Evolutionary conservation across 2,797 vertebrate genomes (phyloP), one percentile per base, ranked within the genome.

Genomic region (Luscinia megarhynchos): DNA sequence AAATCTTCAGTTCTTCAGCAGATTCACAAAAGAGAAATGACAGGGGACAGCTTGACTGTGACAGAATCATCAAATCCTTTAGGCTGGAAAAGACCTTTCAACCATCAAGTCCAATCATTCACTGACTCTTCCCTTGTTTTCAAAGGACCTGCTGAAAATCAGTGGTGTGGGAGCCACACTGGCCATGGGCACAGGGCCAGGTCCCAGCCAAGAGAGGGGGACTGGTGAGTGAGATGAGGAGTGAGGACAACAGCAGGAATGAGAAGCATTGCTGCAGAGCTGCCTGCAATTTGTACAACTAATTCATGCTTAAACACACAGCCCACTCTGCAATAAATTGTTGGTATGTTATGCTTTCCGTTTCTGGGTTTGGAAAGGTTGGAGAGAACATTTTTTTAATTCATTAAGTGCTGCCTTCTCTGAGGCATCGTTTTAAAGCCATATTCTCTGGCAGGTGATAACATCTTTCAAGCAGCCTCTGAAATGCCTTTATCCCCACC

Each of bases 331-430:
- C 36, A 58, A n/a, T 76, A 80, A 77, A 92, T 80, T 6, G 0
- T 13, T 20, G 53, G 61, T 13, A 13, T 53, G 68, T 73, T 79
- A 8, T 51, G 84, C 78, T 84, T 94, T 79, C 63, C 1, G 0
- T 87, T 87, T 66, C 84, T 84, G 70, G 46, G 22, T 51, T 94
- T 91, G 83, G 76, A 84, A 89, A 77, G 45, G 34, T 20, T 69
- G 68, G 61, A 40, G 62, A 76, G 76, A 82, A 68, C 15, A 1
- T 63, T 63, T n/a, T 84, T 75, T 68, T 7, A 34, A 29, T 87
- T 61, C 21, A n/a, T 40, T 67, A 26, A 12, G 26, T 68, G 38
- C 70, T 84, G 64, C 41, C 24, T 87, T 81, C 58, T 83, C 79
- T 10, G 45, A 67, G 54, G 73, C 15, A 29, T 36, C 19, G 2